A percentile compares a stretch with the other conserved stretches of the same genome.
These are phyloP conservation scores for Macrotis lagotis DNA, from an alignment of 2,113 vertebrate species.

Conservation along the genomic window DNA sequence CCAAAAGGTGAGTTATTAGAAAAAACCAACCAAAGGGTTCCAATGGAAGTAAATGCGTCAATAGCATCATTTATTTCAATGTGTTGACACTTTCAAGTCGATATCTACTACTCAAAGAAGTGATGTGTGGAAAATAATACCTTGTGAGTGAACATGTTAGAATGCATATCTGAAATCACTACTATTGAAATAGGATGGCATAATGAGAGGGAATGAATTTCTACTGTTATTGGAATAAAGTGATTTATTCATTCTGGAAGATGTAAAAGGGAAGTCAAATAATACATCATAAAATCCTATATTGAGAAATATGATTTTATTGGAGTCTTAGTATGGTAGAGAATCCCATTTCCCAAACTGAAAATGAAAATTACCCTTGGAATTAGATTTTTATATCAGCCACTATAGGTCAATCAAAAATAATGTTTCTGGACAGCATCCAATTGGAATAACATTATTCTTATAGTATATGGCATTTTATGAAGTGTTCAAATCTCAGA, in stretches of 20 bases:
- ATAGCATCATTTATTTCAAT: conserved; percentile 47
- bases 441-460: not conserved
- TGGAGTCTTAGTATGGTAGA: conserved; percentile 2
- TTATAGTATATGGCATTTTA: conserved; percentile 25
- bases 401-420: not conserved
- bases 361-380: conserved; percentile 36
- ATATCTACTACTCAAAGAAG: conserved; percentile 40
- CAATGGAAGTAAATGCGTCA: conserved; percentile 56
- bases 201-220: conserved; percentile 46
- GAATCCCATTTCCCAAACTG: conserved; percentile 38
- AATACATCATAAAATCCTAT: conserved; percentile 40
- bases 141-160: conserved; percentile 59
- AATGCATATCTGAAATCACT: conserved; percentile 50
- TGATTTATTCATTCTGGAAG: conserved; percentile 64
- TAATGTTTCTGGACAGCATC: not conserved
- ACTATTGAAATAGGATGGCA: conserved; percentile 45
- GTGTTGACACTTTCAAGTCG: conserved; percentile 36
- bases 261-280: conserved; percentile 63
- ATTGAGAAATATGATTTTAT: conserved; percentile 44
- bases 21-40: conserved; percentile 44
- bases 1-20: not conserved
- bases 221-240: conserved; percentile 48
- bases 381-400: conserved; percentile 47
- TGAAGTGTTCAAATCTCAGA: conserved; percentile 12
- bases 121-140: conserved; percentile 58